A percentile compares a stretch with the other conserved stretches of the same genome.
Conservation (phyloP, 1,140 invertebrate species). For the Drosophila simulans region DNA sequence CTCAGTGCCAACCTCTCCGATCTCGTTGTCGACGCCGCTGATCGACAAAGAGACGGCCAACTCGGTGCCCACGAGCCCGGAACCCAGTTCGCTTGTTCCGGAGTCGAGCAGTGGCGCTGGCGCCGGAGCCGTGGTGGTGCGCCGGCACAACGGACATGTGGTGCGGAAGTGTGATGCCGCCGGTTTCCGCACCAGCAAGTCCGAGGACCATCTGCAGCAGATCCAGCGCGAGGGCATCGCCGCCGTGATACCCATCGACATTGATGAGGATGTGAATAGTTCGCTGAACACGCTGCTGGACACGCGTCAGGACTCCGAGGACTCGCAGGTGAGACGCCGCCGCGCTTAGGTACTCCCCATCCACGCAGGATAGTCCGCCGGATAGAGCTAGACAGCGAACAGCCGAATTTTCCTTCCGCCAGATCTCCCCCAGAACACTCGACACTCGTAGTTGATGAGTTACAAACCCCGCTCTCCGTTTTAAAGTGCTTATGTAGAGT, state of each 20-base stretch:
- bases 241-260: constrained; percentile 93
- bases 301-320: constrained; percentile 89
- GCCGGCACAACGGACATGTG: constrained; percentile 74
- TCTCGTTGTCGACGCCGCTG: constrained; percentile 77
- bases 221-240: constrained; percentile 82
- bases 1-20: constrained; percentile 83
- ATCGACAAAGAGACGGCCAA: constrained; percentile 85
- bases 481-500: constrained; percentile 44
- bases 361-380: constrained; percentile 8
- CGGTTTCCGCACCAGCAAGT: constrained; percentile 91
- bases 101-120: constrained; percentile 77
- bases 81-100: constrained; percentile 86
- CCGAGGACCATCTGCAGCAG: constrained; percentile 93
- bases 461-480: constrained; percentile 14
- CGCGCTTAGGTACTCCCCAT: neutral
- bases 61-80: constrained; percentile 93
- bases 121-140: constrained; percentile 84
- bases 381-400: constrained; percentile 20
- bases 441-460: constrained; percentile 43
- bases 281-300: constrained; percentile 95
- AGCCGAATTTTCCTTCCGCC: constrained; percentile 37
- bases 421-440: constrained; percentile 37
- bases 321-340: constrained; percentile 79
- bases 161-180: constrained; percentile 82
- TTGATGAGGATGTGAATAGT: constrained; percentile 96